Base-by-base conservation (phyloP, 1,140 invertebrate species). In the Euura saliciscinereae region DNA sequence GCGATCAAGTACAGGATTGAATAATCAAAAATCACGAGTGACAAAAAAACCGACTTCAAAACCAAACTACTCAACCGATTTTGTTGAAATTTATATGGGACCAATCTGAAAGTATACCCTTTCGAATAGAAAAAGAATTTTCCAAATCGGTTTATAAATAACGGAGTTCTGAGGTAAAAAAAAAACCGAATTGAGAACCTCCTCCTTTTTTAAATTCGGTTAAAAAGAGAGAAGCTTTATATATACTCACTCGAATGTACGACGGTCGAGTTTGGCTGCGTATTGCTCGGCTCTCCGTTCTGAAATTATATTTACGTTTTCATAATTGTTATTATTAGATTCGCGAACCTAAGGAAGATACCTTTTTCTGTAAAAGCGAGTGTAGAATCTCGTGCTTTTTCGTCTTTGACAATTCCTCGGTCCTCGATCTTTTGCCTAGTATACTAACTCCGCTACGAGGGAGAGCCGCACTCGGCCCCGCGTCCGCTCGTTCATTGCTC, bases 381-480 rank as follows among this genome's bases (percentile, higher is more conserved):
- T 59, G 51, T 59, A 59, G 51, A 59, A 59, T 59, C 6, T 59
- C 51, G 51, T 59, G 51, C 51, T 59, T 59, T 59, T 59, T 59
- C 51, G 51, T 59, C 51, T 59, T 59, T 4, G 51, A 59, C 13
- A 81, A 70, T 66, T 82, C 79, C 72, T 84, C 84, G 76, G 84
- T 83, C 76, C 82, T 79, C 51, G 82, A 82, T 75, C 83, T 75
- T 75, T 85, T 85, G 46, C 82, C 83, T 45, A 84, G 71, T 75
- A 84, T 81, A 78, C 70, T 78, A 45, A 76, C 67, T 68, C 74
- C 79, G 10, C 73, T 75, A 45, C 66, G 44, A 43, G 66, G 66
- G 10, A 42, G 8, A 42, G 5, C 64, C n/a, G 8, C 73, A 11
- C 69, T 75, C 3, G 71, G 69, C 43, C 68, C 69, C 10, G 59